Percentiles rank a stretch among this genome's conserved stretches.
phyloP scores from a whole-genome alignment of 92 coral and sea anemone genomes.

The Metridium senile region DNA sequence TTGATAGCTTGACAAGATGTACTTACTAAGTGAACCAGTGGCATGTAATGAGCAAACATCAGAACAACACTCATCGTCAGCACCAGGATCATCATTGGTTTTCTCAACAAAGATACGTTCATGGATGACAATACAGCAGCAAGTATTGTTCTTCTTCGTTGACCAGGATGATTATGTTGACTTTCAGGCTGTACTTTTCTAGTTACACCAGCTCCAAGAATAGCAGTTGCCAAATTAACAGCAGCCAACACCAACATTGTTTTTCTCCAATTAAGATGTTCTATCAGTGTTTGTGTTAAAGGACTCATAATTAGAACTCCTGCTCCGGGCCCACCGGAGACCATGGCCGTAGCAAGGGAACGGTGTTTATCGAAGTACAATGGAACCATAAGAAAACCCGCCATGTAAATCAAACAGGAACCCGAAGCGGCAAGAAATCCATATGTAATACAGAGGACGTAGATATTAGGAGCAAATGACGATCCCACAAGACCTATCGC shows the following conservation, averaged over 20 bases:
- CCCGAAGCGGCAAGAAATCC: conserved; percentile 32
- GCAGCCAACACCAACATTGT: conserved; percentile 20
- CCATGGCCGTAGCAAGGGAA: conserved; percentile 14
- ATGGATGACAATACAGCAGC: background rate
- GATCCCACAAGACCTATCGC: conserved; percentile 33
- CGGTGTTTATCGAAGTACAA: conserved; percentile 35
- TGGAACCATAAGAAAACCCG: conserved; percentile 29
- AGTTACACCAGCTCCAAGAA: conserved; percentile 9
- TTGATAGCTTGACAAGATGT: too few relatives aligned
- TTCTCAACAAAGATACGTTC: conserved; percentile 2
- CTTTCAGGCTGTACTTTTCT: background rate
- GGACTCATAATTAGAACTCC: conserved; percentile 40
- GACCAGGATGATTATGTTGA: too few relatives aligned
- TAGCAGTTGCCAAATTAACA: background rate
- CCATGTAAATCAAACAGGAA: conserved; percentile 21
- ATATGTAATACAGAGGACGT: conserved; percentile 34
- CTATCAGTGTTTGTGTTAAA: conserved; percentile 6
- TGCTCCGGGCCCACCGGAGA: conserved; percentile 19
- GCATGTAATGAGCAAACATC: conserved; percentile 16
- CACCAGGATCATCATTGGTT: conserved; percentile 8
- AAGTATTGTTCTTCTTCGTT: background rate
- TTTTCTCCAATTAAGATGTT: conserved; percentile 22
- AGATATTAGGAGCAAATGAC: conserved; percentile 38
- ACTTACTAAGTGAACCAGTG: conserved; percentile 38
- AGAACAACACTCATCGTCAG: background rate